Percentiles rank a stretch among this genome's conserved stretches.
Evolutionary conservation across 2,113 vertebrate genomes (phyloP).

Genomic region (Jacana jacana): DNA sequence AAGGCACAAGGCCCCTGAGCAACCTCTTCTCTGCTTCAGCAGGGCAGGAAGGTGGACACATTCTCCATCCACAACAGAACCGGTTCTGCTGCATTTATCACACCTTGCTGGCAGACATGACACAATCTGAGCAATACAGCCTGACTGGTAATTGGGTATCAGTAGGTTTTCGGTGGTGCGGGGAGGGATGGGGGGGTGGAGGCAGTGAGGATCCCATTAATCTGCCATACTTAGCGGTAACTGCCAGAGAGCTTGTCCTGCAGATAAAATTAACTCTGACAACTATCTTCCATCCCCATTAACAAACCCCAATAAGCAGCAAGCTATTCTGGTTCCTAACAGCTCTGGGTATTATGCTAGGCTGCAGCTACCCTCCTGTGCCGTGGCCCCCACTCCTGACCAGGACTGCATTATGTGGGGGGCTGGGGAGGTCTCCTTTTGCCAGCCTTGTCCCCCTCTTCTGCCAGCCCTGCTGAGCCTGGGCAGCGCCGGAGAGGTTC

Average conservation of each 20-base stretch:
- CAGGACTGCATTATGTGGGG: neutral
- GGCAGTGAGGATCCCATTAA: neutral
- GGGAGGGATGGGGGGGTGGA: too few species aligned
- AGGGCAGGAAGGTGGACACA: neutral
- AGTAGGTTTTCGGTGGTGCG: neutral
- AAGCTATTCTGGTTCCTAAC: neutral
- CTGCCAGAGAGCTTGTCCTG: neutral
- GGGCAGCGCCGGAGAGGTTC: neutral
- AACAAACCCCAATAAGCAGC: neutral
- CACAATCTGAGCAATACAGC: neutral
- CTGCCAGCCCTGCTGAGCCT: neutral
- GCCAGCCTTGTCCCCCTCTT: too few species aligned
- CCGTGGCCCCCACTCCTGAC: accelerated
- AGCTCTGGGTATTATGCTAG: neutral
- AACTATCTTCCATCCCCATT: neutral
- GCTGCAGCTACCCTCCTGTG: neutral
- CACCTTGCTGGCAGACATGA: neutral
- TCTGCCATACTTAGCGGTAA: neutral
- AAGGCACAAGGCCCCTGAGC: neutral
- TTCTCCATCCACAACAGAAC: neutral
- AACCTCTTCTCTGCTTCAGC: neutral
- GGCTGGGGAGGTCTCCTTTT: too few species aligned
- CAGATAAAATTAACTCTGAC: neutral
- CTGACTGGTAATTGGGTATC: neutral
- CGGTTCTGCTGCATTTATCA: neutral